These are phyloP conservation scores for Centropus unirufus DNA, from an alignment of 2,113 vertebrate genomes.

Conservation along the genomic window DNA sequence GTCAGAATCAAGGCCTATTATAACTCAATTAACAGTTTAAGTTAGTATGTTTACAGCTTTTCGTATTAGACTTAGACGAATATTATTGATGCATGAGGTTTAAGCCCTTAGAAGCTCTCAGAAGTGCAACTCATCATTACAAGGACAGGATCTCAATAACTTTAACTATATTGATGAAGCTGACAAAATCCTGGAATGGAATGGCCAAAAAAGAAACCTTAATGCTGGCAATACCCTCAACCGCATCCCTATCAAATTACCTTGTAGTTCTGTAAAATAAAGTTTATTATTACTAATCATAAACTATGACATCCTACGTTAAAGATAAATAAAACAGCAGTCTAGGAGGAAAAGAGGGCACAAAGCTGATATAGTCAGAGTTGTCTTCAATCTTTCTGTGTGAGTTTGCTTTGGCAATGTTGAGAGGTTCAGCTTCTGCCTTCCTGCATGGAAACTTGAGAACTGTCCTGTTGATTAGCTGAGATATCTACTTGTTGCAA, in stretches of 20 bases:
- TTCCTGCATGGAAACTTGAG: neutral
- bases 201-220: neutral
- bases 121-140: neutral
- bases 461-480: neutral
- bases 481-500: neutral
- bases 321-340: neutral
- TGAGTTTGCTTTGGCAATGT: neutral
- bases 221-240: neutral
- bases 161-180: neutral
- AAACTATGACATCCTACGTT: neutral
- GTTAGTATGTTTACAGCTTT: neutral
- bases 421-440: neutral
- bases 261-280: neutral
- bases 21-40: neutral
- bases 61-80: neutral
- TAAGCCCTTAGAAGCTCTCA: neutral
- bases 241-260: neutral
- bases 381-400: neutral
- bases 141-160: neutral
- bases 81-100: neutral
- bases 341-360: neutral
- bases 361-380: neutral
- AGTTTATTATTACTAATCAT: neutral
- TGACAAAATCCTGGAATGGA: neutral
- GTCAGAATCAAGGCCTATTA: neutral